phyloP scores from a whole-genome alignment of 2,888 invertebrate genomes.

The Sphaerophoria rueppellii region DNA sequence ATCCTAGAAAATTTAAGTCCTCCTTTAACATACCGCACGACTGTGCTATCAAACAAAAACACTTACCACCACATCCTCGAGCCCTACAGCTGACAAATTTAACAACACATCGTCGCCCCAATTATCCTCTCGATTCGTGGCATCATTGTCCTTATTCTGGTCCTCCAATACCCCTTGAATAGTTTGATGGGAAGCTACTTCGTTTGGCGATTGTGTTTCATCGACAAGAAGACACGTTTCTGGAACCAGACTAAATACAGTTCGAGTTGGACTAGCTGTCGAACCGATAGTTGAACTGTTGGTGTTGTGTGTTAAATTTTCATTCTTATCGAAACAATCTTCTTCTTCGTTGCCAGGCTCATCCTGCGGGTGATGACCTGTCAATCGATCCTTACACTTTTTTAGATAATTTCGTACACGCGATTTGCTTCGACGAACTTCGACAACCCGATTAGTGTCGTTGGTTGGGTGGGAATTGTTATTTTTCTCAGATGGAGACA shows the following conservation, averaged over 20 bases:
- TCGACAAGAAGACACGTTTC: conserved; percentile 51
- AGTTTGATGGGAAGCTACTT: conserved; percentile 14
- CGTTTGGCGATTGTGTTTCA: conserved; percentile 41
- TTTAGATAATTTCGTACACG: conserved; percentile 82
- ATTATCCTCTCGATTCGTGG: conserved; percentile 65
- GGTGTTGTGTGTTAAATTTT: conserved; percentile 58
- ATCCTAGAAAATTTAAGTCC: conserved; percentile 70
- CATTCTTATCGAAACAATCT: conserved; percentile 54
- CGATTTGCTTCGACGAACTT: conserved; percentile 80
- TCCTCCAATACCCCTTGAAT: conserved; percentile 20
- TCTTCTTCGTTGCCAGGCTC: conserved; percentile 61
- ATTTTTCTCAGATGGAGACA: conserved; percentile 40
- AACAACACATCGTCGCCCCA: conserved; percentile 64
- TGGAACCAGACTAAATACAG: conserved; percentile 13
- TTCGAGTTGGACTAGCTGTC: conserved; percentile 49
- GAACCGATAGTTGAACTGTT: conserved; percentile 14
- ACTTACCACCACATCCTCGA: conserved; percentile 66
- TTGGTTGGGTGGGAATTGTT: neutral
- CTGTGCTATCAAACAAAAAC: conserved; percentile 16
- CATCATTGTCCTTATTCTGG: conserved; percentile 4
- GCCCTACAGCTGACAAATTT: conserved; percentile 58
- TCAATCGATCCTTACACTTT: conserved; percentile 81
- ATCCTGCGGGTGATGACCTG: conserved; percentile 78
- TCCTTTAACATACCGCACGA: conserved; percentile 24
- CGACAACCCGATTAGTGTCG: conserved; percentile 35